A percentile compares a stretch with the other conserved stretches of the same genome.
phyloP scores from a whole-genome alignment of 2,888 invertebrate genomes.

The Tridacna gigas region DNA sequence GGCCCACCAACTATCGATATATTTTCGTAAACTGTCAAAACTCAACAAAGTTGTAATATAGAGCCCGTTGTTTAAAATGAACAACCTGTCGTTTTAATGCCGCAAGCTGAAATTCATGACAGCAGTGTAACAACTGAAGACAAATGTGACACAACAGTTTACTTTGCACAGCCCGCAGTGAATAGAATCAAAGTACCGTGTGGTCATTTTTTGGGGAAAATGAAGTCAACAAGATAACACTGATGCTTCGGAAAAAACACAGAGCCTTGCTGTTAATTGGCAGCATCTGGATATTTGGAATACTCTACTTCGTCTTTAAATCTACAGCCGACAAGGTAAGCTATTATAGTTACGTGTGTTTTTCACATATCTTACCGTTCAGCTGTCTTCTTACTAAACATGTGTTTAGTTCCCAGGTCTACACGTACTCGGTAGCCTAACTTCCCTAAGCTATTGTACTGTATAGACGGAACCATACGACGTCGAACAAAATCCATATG shows the following conservation, averaged over 20 bases:
- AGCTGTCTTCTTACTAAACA: not conserved
- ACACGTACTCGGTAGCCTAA: not conserved
- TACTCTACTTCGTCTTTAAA: conserved; percentile 73
- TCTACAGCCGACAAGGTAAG: conserved; percentile 69
- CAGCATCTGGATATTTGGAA: conserved; percentile 76
- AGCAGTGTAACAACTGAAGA: not conserved
- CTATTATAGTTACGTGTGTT: not conserved
- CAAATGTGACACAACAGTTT: conserved; percentile 13
- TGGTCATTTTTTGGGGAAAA: conserved; percentile 12
- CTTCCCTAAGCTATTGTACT: too few species aligned
- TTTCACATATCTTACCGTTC: not conserved
- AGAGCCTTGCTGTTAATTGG: conserved; percentile 76
- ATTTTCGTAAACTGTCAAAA: too few species aligned
- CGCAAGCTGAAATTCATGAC: not conserved
- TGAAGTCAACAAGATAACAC: conserved; percentile 15
- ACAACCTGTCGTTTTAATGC: not conserved
- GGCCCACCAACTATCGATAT: too few species aligned
- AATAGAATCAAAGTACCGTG: not conserved
- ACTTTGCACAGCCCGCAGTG: not conserved
- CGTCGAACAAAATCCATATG: too few species aligned
- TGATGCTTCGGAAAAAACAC: conserved; percentile 78
- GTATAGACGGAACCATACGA: too few species aligned
- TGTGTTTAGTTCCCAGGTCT: not conserved
- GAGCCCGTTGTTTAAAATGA: not conserved
- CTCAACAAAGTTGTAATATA: too few species aligned